A percentile compares a stretch with the other conserved stretches of the same genome.
These are phyloP conservation scores for Drosophila nannoptera DNA, from an alignment of 1,140 invertebrate genomes.

Conservation along the genomic window DNA sequence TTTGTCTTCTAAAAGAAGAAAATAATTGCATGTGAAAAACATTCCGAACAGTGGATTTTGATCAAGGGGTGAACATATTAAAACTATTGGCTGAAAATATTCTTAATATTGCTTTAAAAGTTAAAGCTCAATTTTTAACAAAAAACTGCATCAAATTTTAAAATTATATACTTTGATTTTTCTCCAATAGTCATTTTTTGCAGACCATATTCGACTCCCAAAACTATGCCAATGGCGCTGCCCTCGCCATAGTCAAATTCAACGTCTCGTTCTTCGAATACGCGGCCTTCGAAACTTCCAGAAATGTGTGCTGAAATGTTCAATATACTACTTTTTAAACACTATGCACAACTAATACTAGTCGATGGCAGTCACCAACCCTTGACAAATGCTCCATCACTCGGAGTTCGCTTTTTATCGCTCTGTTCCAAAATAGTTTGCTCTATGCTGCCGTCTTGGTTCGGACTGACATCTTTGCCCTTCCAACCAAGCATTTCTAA, in stretches of 20 bases:
- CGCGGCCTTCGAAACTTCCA: slow-evolving; percentile 84
- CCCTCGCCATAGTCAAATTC: slow-evolving; percentile 94
- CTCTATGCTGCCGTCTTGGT: slow-evolving; percentile 90
- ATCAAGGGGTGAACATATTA: too few relatives aligned
- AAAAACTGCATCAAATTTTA: not conserved
- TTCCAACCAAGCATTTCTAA: slow-evolving; percentile 91
- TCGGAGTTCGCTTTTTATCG: slow-evolving; percentile 86
- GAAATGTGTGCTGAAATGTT: slow-evolving; percentile 85
- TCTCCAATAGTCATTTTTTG: slow-evolving; percentile 91
- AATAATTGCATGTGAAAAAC: too few relatives aligned
- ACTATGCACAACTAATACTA: too few relatives aligned
- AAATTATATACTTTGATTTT: slow-evolving; percentile 81
- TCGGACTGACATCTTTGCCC: slow-evolving; percentile 91
- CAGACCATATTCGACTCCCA: slow-evolving; percentile 92
- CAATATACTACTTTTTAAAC: not conserved
- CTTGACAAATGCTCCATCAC: slow-evolving; percentile 88
- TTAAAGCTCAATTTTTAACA: too few relatives aligned
- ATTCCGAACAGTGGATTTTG: too few relatives aligned
- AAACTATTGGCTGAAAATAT: too few relatives aligned
- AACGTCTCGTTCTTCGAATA: slow-evolving; percentile 89
- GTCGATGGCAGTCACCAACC: slow-evolving; percentile 79
- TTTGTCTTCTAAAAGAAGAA: too few relatives aligned
- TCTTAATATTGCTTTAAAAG: too few relatives aligned
- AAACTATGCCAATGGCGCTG: slow-evolving; percentile 85
- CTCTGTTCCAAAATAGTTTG: slow-evolving; percentile 82